Evolutionary conservation across 1,140 invertebrate species (phyloP).

Genomic region (Rhizoglyphus robini): DNA sequence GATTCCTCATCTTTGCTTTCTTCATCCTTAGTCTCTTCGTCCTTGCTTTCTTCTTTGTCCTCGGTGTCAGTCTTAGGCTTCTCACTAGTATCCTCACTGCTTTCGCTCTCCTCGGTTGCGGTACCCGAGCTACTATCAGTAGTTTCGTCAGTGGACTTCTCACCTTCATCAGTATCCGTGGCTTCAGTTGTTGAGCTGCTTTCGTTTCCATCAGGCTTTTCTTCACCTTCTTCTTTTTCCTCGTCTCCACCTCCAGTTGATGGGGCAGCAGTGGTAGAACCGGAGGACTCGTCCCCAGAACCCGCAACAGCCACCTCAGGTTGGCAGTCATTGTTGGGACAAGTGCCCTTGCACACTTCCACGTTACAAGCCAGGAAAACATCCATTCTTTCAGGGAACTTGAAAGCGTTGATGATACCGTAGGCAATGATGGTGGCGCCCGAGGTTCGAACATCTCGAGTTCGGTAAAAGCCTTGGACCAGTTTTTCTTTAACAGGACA

Average conservation of each 20-base stretch:
- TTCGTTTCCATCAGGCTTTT: constrained; percentile 1
- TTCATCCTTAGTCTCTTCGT: constrained; percentile 1
- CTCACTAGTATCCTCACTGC: neutral
- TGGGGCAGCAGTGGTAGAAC: neutral
- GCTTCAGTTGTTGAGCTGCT: neutral
- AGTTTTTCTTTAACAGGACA: constrained; percentile 67
- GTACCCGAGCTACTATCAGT: neutral
- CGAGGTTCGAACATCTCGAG: constrained; percentile 51
- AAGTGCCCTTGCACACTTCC: constrained; percentile 53
- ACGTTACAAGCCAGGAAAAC: constrained; percentile 68
- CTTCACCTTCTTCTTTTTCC: neutral
- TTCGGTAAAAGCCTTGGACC: constrained; percentile 65
- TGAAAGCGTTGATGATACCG: constrained; percentile 68
- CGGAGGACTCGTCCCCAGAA: too few relatives aligned
- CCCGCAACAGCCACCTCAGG: constrained; percentile 14
- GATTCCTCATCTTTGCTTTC: neutral
- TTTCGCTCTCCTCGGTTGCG: neutral
- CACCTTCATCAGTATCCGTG: neutral
- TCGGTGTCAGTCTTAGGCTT: neutral
- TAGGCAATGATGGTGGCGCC: constrained; percentile 63
- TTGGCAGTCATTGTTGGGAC: constrained; percentile 22
- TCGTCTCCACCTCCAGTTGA: neutral
- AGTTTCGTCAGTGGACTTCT: neutral
- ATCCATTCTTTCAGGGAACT: constrained; percentile 75
- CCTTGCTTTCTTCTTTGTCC: neutral